Base-by-base conservation (phyloP, 2,113 vertebrate genomes). In the Lates calcarifer region DNA sequence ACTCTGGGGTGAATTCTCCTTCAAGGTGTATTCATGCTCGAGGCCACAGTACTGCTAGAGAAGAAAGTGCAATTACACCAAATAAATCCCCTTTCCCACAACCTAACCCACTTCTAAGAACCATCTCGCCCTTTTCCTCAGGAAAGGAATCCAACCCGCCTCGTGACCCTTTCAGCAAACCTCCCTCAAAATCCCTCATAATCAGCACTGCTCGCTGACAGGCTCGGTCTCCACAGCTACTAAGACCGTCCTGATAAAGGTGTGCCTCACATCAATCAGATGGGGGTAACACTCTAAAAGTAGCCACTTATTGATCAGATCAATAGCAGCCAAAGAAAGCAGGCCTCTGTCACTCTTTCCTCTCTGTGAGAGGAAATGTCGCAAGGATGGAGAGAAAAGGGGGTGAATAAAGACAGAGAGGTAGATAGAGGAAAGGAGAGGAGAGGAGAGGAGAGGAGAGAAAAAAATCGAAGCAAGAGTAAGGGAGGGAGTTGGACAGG, bases 11-110 rank as follows among this genome's bases (percentile, higher is more conserved):
- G 33, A 55, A 51, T 78, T 65, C 47, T 69, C 51, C 58, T 28
- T 78, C 31, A 61, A 69, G 71, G 51, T 68, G 24, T 64, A 53
- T 49, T 56, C 43, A 28, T 39, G 63, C 68, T 79, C 79, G 66
- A 74, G 63, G 65, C 63, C 7, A 70, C 70, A 69, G 56, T 35
- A 20, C 61, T 43, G 45, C 68, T 15, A 2, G 45, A 82, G 47
- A 73, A 75, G 39, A 77, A 61, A 80, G 65, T 65, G 29, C 70
- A 88, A 81, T 89, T 89, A 87, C 69, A 79, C 72, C 39, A 64
- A 80, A 86, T 75, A 87, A 88, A 85, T 89, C 80, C 83, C 31
- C 79, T 80, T 89, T 86, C 85, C 80, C 80, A 87, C 83, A 87
- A 82, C 68, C 77, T 79, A 77, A 64, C 77, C 72, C 62, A 55